Evolutionary conservation across 2,888 invertebrate species (phyloP), one percentile per base, ranked within the genome.

Genomic region (Tachina lurida): DNA sequence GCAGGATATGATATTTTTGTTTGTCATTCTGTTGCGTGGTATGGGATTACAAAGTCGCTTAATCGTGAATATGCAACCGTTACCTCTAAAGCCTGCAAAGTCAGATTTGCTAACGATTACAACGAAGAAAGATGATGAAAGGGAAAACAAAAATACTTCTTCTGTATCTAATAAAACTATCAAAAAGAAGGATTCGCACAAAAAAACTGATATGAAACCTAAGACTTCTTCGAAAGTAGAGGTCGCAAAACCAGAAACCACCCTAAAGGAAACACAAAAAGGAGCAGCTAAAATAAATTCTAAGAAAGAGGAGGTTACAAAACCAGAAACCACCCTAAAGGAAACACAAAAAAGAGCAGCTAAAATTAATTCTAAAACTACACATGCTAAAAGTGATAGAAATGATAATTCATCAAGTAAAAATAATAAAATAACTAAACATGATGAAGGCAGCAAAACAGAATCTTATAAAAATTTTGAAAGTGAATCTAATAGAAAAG

Each of bases 11-110:
- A 95, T 96, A 71, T 94, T 95, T 89, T 94, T 97, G 89, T 97
- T 97, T 93, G 94, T 97, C 49, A 94, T 95, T 39, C 94, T 97
- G 89, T 92, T 97, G 65, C 94, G 98, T 90, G 95, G 96, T 56
- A 94, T 98, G 88, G 98, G 98, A 0, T 93, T 98, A 82, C 95
- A 96, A 90, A 96, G 96, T 89, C 94, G 98, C 70, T 92, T 98
- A 47, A 95, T 98, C 85, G 93, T 97, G 70, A 97, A 97, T 87
- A 94, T 98, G 89, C 95, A 95, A 89, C 96, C 97, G 3, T 93
- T 97, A 77, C 95, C 96, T 0, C 91, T 97, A 82, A 95, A 95
- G 91, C 96, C 96, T 43, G 94, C 94, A 7, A 92, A 92, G 77
- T 94, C 94, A 71, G 95, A 96, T 89, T 92, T 97, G 68, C 94